phyloP scores from a whole-genome alignment of 2,888 invertebrate genomes.

The Artemia sinica region DNA sequence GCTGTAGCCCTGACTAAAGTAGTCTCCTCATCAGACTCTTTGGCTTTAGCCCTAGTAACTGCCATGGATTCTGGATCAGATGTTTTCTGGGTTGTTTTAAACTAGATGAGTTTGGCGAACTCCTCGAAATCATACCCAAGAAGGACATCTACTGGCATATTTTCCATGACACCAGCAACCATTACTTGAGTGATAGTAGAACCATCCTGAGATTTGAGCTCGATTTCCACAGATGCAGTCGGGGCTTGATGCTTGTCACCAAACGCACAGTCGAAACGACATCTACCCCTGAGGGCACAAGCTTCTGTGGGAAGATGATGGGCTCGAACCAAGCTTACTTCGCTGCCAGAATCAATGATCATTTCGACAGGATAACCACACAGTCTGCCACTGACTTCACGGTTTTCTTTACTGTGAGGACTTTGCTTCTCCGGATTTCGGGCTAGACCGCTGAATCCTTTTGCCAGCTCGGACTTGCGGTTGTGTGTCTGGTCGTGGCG shows the following conservation, averaged over 20 bases:
- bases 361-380: not conserved
- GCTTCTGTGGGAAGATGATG: not conserved
- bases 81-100: not conserved
- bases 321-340: not conserved
- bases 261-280: not conserved
- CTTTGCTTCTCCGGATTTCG: not conserved
- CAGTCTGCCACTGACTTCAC: not conserved
- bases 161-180: not conserved
- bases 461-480: too few species aligned
- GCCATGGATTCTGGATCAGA: not conserved
- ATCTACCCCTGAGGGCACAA: not conserved
- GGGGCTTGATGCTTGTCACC: not conserved
- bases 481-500: too few species aligned
- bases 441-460: not conserved
- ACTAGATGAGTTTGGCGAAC: not conserved
- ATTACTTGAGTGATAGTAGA: not conserved
- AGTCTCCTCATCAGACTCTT: not conserved
- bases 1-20: not conserved
- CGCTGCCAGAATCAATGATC: not conserved
- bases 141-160: not conserved
- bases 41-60: not conserved
- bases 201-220: not conserved
- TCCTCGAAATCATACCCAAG: not conserved
- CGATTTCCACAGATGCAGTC: not conserved
- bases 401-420: not conserved